Evolutionary conservation across 2,113 vertebrate species (phyloP).

Genomic region (Varanus salvator): DNA sequence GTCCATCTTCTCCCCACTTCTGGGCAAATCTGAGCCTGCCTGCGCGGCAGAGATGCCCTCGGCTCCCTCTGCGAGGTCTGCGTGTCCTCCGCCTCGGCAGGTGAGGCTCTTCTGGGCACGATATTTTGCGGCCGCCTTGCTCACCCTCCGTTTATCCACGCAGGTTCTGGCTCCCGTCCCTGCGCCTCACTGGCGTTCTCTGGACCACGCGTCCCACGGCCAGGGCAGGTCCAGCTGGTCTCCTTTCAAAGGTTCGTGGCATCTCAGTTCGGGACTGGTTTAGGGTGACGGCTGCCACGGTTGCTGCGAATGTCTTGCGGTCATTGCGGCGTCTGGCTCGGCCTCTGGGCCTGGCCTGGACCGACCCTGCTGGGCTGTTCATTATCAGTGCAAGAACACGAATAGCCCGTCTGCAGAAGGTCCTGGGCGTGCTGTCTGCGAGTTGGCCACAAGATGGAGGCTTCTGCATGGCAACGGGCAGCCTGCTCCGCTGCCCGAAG

Average conservation of each 20-base stretch:
- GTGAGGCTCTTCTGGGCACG: neutral
- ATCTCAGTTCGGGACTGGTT: neutral
- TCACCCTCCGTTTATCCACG: neutral
- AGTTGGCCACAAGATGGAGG: conserved; percentile 75
- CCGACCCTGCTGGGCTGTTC: neutral
- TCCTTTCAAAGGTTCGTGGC: neutral
- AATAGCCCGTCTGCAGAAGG: neutral
- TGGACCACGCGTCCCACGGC: neutral
- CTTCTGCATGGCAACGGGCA: conserved; percentile 41
- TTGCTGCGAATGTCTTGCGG: neutral
- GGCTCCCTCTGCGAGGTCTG: neutral
- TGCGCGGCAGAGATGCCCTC: neutral
- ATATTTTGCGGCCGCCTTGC: neutral
- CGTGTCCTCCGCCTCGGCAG: neutral
- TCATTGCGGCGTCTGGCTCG: neutral
- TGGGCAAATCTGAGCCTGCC: neutral
- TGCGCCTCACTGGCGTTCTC: neutral
- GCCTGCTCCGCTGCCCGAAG: too few species aligned
- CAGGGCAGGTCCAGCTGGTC: neutral
- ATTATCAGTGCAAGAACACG: too few species aligned
- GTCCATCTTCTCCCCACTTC: neutral
- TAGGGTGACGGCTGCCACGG: neutral
- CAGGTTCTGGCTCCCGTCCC: neutral
- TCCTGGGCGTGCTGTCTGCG: conserved; percentile 50
- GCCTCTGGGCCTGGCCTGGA: neutral